phyloP scores from a whole-genome alignment of 2,888 invertebrate genomes.

The Hyles lineata region DNA sequence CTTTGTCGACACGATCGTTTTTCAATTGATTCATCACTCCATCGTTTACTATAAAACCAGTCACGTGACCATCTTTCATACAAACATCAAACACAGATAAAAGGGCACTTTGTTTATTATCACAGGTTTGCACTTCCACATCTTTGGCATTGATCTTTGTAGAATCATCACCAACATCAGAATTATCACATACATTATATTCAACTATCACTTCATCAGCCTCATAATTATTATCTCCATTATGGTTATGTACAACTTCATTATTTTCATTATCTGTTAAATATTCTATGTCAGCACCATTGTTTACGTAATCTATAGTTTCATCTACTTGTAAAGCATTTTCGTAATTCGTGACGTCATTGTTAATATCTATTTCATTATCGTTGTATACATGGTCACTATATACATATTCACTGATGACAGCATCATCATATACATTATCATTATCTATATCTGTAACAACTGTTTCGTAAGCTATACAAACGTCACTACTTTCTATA shows the following conservation, averaged over 20 bases:
- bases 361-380: background rate
- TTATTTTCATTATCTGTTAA: conserved; percentile 29
- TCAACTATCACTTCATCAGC: conserved; percentile 26
- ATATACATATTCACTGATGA: conserved; percentile 35
- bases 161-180: conserved; percentile 5
- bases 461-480: conserved; percentile 45
- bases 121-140: conserved; percentile 34
- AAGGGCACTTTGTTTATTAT: conserved; percentile 37
- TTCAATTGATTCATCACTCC: conserved; percentile 40
- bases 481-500: conserved; percentile 30
- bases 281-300: conserved; percentile 35
- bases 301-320: conserved; percentile 33
- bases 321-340: background rate
- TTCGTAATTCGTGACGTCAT: background rate
- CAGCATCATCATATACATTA: conserved; percentile 30
- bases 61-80: conserved; percentile 57
- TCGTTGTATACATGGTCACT: conserved; percentile 27
- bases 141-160: background rate
- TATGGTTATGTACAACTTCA: background rate
- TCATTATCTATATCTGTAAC: conserved; percentile 36
- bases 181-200: conserved; percentile 32
- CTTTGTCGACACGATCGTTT: conserved; percentile 45
- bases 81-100: conserved; percentile 55
- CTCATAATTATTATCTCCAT: conserved; percentile 3
- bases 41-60: conserved; percentile 52